Base-by-base conservation (phyloP, 1,140 invertebrate genomes). In the Psix sp. region DNA sequence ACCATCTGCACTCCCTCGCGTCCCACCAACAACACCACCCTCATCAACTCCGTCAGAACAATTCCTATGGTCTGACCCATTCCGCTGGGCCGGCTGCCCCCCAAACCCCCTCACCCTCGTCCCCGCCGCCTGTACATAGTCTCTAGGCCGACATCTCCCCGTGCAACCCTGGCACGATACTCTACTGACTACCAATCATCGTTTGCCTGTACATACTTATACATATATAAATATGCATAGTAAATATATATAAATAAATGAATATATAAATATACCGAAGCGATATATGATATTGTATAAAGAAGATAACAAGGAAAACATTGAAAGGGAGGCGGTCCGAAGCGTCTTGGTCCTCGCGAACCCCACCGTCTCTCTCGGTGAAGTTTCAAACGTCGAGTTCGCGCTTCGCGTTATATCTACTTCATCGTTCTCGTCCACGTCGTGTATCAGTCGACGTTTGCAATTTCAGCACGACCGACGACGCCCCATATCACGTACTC, bases 61-160 rank as follows among this genome's bases (percentile, higher is more conserved):
- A 81, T 52, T 80, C 82, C 57, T 84, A 84, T 68, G 57, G 57
- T 26, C 71, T 79, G 36, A 57, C 82, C 36, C 67, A 40, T 79
- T 84, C 85, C 76, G 83, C 80, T 54, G 83, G 79, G 60, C 84
- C 85, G 35, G 82, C 79, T 33, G 77, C 82, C 65, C 76, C 83
- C 60, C 85, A 87, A 70, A 86, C 84, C 66, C 84, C 84, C 39
- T 86, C 84, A 68, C 85, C 84, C 59, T 84, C 85, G 66, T 87
- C 85, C 77, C 84, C 85, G 16, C 81, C 85, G 77, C 86, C 86
- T 87, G 86, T 87, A 87, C 84, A 87, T 87, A 87, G 83, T 83
- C 81, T 87, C 76, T 87, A 78, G 77, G 75, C 79, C 78, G 77
- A 77, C 75, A 77, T 76, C 71, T 76, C 77, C 71, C 70, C 74